phyloP scores from a whole-genome alignment of 2,797 vertebrate genomes.

The Mustela erminea region DNA sequence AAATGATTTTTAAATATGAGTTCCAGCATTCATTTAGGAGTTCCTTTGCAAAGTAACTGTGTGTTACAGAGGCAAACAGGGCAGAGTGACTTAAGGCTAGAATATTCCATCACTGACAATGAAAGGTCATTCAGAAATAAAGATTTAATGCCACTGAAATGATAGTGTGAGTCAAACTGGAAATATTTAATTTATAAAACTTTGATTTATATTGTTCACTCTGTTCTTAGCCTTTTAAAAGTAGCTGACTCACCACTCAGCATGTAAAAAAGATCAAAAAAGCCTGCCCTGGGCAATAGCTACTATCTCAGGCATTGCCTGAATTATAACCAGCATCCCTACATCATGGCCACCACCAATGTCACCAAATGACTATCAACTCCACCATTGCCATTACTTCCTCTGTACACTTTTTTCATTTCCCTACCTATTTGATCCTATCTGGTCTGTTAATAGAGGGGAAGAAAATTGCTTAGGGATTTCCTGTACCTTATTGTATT shows the following conservation, averaged over 20 bases:
- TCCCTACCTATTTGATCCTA: not conserved
- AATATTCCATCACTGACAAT: constrained; percentile 66
- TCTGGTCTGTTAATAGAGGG: not conserved
- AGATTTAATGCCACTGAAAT: constrained; percentile 77
- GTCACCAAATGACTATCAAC: not conserved
- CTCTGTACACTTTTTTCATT: not conserved
- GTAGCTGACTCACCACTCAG: constrained; percentile 63
- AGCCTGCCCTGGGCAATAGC: not conserved
- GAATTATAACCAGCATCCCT: not conserved
- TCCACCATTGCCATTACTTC: not conserved
- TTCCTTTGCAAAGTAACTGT: constrained; percentile 33
- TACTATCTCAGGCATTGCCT: not conserved
- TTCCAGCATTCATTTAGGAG: constrained; percentile 39
- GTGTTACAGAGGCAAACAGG: not conserved
- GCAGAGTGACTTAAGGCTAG: constrained; percentile 27
- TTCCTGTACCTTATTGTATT: not conserved
- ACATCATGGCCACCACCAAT: not conserved
- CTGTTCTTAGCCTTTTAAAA: constrained; percentile 67
- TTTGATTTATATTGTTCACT: constrained; percentile 73
- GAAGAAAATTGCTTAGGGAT: not conserved
- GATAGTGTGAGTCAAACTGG: constrained; percentile 62
- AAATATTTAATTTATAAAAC: constrained; percentile 73
- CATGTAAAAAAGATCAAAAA: constrained; percentile 17
- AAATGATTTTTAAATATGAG: constrained; percentile 63
- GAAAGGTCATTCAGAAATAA: constrained; percentile 75